A percentile compares a stretch with the other conserved stretches of the same genome.
Evolutionary conservation across 1,140 invertebrate species (phyloP).

Genomic region (Eupristina koningsbergeri): DNA sequence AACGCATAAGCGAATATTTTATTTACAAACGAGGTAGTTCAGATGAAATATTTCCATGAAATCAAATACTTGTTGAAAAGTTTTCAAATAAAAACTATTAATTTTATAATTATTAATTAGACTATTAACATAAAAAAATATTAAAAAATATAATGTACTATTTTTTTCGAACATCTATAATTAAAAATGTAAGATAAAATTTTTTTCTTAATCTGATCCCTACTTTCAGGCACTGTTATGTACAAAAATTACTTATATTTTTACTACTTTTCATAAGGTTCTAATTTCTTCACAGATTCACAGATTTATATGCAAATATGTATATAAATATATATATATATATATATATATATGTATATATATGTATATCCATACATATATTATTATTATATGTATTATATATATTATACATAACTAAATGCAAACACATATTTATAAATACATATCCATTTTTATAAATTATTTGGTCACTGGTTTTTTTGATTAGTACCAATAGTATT

Average conservation of each 20-base stretch:
- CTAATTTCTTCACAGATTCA: no score
- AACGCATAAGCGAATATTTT: conserved; percentile 42
- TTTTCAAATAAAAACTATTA: conserved; percentile 16
- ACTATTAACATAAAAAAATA: conserved; percentile 21
- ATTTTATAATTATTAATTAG: conserved; percentile 18
- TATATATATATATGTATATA: background rate
- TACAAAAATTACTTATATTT: conserved; percentile 48
- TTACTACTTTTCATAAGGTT: no score
- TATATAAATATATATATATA: background rate
- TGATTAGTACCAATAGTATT: background rate
- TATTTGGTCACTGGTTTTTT: conserved; percentile 46
- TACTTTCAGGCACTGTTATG: conserved; percentile 45
- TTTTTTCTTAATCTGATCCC: conserved; percentile 17
- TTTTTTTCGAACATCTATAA: conserved; percentile 11
- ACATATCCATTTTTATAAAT: background rate
- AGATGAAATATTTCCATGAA: conserved; percentile 23
- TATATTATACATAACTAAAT: background rate
- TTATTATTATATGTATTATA: no score
- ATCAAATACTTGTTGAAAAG: conserved; percentile 22
- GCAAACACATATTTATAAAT: background rate
- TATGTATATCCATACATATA: conserved; percentile 1
- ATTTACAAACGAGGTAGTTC: conserved; percentile 43
- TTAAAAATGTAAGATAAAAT: conserved; percentile 37
- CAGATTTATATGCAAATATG: background rate
- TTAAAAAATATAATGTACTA: conserved; percentile 25